Percentiles rank a stretch among this genome's conserved stretches.
Evolutionary conservation across 2,888 invertebrate genomes (phyloP).

Genomic region (Bruchidius siliquastri): DNA sequence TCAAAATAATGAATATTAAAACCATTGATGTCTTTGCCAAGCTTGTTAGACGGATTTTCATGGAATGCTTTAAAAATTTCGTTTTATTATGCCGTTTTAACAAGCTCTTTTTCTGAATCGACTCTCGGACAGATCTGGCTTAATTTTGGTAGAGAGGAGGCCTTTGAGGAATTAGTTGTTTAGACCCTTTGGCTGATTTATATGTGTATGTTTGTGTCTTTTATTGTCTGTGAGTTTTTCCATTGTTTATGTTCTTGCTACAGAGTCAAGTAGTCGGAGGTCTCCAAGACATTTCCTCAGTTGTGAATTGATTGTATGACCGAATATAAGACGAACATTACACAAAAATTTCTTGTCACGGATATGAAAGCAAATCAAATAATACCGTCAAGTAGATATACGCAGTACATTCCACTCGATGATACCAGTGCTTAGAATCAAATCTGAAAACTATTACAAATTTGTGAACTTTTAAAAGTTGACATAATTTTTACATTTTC

Average conservation of each 20-base stretch:
- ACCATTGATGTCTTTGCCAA: conserved; percentile 43
- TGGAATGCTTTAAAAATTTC: conserved; percentile 20
- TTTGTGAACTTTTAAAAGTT: too few species aligned
- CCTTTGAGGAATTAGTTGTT: background rate
- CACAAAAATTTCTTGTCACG: too few species aligned
- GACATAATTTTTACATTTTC: too few species aligned
- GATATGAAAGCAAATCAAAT: too few species aligned
- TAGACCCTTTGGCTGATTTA: background rate
- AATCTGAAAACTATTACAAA: too few species aligned
- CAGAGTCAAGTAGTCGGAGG: background rate
- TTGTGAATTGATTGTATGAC: too few species aligned
- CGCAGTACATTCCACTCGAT: too few species aligned
- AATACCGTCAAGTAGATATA: too few species aligned
- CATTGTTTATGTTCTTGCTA: background rate
- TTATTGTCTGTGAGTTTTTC: background rate
- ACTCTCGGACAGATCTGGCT: conserved; percentile 13
- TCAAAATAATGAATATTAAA: conserved; percentile 46
- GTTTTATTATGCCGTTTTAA: conserved; percentile 18
- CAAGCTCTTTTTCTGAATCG: conserved; percentile 10
- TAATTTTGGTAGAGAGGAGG: conserved; percentile 10
- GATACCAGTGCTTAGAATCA: too few species aligned
- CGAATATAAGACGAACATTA: too few species aligned
- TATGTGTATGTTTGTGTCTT: background rate
- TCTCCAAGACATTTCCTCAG: too few species aligned
- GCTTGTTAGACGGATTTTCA: conserved; percentile 36